phyloP scores from a whole-genome alignment of 2,113 vertebrate genomes.

The Actinemys pallida region DNA sequence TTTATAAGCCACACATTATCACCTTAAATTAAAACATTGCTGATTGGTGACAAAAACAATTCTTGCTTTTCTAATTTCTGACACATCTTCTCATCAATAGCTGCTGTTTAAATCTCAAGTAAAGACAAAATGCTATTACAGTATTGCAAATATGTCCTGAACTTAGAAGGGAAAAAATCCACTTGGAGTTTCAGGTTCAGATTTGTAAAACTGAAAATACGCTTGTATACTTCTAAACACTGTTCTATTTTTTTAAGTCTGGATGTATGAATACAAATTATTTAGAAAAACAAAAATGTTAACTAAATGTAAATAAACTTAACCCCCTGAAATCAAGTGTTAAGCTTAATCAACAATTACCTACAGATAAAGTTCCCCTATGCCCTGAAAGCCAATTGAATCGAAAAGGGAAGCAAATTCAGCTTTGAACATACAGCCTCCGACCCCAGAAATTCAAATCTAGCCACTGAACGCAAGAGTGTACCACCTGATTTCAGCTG shows the following conservation, averaged over 20 bases:
- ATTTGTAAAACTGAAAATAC: background rate
- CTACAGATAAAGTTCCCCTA: too few relatives aligned
- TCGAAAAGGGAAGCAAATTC: background rate
- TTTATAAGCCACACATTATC: slow-evolving; percentile 25
- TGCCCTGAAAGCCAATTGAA: background rate
- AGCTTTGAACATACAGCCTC: fast-evolving
- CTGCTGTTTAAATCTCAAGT: slow-evolving; percentile 27
- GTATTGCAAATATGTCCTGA: slow-evolving; percentile 25
- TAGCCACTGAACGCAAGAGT: background rate
- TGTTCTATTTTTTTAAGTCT: background rate
- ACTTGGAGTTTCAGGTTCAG: background rate
- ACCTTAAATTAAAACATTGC: slow-evolving; percentile 48
- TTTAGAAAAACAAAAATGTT: background rate
- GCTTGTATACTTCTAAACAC: background rate
- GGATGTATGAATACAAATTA: background rate
- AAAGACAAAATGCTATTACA: background rate
- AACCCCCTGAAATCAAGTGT: background rate
- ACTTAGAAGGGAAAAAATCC: background rate
- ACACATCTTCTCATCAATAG: slow-evolving; percentile 26
- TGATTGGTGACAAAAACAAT: background rate
- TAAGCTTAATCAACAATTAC: background rate
- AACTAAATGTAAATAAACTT: background rate
- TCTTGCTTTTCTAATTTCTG: slow-evolving; percentile 41
- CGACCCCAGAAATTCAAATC: background rate
- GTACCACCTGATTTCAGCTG: background rate